Evolutionary conservation across 2,888 invertebrate species (phyloP), one percentile per base, ranked within the genome.

Genomic region (Agrochola litura): DNA sequence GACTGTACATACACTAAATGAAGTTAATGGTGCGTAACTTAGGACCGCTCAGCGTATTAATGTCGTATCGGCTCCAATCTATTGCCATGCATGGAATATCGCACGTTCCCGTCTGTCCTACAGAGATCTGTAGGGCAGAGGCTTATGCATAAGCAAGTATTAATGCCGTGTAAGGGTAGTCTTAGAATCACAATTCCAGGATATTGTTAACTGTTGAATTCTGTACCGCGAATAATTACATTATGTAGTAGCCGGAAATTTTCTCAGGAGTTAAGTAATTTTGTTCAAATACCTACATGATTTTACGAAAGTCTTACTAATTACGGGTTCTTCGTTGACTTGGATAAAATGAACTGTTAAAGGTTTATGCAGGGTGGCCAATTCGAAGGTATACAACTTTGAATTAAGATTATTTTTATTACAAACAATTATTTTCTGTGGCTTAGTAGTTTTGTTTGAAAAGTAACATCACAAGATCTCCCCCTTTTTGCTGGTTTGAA

Each of bases 1-100:
- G 41, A 8, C 25, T 58, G 19, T 52, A 69, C 30, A 41, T 25
- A 49, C 16, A 52, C 41, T 61, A n/a, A 60, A 52, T 80, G 64
- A 49, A 82, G 72, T 77, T 87, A 74, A 81, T 76, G 79, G 63
- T 30, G 73, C 56, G 79, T 79, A 74, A 63, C 73, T 58, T 60
- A 54, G 49, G 66, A 58, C 25, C 73, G 66, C 68, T 84, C 75
- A 67, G 64, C 61, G 68, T 66, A 75, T 73, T 81, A 82, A 75
- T 65, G 49, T 78, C 70, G 46, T 70, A 82, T 81, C 68, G 68
- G 63, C 63, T 68, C 60, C 60, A 77, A 77, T 77, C 60, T 69
- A 82, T 84, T 84, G 73, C 52, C 79, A 85, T 87, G 82, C 85
- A 77, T 85, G 43, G 75, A 77, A 82, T 82, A 82, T 63, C 52